These are phyloP conservation scores for Pheosia tremula DNA, from an alignment of 2,888 invertebrate genomes.

Conservation along the genomic window DNA sequence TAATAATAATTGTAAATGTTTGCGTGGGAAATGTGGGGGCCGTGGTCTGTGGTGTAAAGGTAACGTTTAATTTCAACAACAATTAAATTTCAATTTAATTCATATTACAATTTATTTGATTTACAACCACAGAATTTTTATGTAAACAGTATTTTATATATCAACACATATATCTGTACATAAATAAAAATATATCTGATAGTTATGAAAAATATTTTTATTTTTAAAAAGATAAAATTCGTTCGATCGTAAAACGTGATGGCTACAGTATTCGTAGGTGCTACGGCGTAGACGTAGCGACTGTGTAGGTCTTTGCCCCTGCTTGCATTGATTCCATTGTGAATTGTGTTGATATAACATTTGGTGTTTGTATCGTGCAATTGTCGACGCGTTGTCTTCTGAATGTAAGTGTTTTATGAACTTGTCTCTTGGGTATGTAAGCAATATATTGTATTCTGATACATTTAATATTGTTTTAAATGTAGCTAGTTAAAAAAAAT, in stretches of 20 bases:
- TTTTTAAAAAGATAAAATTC: background rate
- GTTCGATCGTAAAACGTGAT: background rate
- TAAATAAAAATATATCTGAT: too few species aligned
- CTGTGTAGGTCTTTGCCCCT: background rate
- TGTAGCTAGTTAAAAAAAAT: too few species aligned
- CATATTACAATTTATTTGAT: too few species aligned
- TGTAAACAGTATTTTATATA: too few species aligned
- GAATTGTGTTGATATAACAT: constrained; percentile 1
- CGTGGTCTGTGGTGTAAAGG: too few species aligned
- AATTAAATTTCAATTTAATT: too few species aligned
- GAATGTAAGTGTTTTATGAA: background rate
- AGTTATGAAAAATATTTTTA: background rate
- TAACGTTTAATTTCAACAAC: too few species aligned
- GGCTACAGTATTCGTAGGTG: background rate
- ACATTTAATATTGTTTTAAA: too few species aligned
- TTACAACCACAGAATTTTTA: too few species aligned
- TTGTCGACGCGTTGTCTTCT: background rate
- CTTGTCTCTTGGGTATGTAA: background rate
- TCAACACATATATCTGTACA: too few species aligned
- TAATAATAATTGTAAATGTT: too few species aligned
- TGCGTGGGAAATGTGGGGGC: too few species aligned
- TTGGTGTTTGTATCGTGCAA: background rate
- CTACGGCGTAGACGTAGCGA: constrained; percentile 1
- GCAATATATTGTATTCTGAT: background rate
- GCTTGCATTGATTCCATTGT: background rate